Evolutionary conservation across 2,113 vertebrate species (phyloP).

Genomic region (Notechis scutatus): DNA sequence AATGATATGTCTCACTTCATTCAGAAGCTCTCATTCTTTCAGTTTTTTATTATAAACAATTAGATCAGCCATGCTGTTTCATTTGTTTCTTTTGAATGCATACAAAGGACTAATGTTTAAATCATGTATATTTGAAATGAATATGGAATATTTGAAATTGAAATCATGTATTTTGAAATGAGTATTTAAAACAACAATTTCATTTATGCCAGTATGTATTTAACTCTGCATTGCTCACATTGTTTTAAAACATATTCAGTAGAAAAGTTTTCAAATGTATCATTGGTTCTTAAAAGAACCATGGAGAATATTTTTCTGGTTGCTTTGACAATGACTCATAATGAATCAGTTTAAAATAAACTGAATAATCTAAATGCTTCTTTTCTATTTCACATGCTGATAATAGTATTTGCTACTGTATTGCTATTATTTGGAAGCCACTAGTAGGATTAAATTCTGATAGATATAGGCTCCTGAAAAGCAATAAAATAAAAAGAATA

Average conservation of each 20-base stretch:
- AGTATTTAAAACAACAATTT: neutral
- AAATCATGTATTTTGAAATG: neutral
- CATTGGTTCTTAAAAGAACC: neutral
- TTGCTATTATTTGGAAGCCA: neutral
- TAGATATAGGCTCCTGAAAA: conserved; percentile 34
- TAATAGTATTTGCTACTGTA: neutral
- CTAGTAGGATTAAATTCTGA: neutral
- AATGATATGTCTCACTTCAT: neutral
- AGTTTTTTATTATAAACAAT: neutral
- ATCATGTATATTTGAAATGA: neutral
- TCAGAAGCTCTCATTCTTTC: neutral
- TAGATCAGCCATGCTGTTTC: neutral
- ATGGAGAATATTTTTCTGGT: neutral
- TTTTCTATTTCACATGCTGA: neutral
- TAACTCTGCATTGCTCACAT: neutral
- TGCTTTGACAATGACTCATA: neutral
- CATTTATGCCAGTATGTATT: neutral
- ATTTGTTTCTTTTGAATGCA: neutral
- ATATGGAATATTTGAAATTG: neutral
- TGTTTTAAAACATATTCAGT: neutral
- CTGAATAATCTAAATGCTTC: neutral
- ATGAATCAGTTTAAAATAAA: neutral
- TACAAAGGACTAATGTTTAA: neutral
- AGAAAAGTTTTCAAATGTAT: neutral
- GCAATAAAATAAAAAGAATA: neutral